These are phyloP conservation scores for Planiliza haematocheilus DNA, from an alignment of 2,113 vertebrate species.

Conservation along the genomic window DNA sequence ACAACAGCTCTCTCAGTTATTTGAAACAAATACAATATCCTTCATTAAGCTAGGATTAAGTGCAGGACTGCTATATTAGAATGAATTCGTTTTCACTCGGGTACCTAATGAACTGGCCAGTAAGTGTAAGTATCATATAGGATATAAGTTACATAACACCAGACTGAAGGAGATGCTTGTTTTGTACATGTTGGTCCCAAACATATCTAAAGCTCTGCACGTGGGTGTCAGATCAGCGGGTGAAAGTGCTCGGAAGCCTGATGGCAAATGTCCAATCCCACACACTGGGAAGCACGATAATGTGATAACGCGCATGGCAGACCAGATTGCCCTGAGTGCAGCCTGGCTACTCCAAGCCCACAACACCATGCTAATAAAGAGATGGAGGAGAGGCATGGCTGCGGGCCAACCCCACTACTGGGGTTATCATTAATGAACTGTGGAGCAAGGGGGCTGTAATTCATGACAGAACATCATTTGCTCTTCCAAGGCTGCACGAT, in stretches of 20 bases:
- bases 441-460: constrained; percentile 23
- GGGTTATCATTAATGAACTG: constrained; percentile 56
- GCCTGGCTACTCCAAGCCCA: constrained; percentile 30
- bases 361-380: constrained; percentile 43
- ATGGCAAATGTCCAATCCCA: constrained; percentile 62
- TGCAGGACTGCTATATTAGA: too few relatives aligned
- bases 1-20: too few relatives aligned
- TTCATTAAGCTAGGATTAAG: too few relatives aligned
- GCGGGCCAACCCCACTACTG: constrained; percentile 37
- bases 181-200: neutral
- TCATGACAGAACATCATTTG: constrained; percentile 20
- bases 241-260: constrained; percentile 49
- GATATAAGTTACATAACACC: neutral
- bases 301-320: constrained; percentile 64
- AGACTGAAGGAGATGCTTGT: neutral
- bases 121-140: too few relatives aligned
- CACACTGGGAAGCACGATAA: constrained; percentile 71
- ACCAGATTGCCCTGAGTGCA: constrained; percentile 34
- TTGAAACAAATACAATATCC: too few relatives aligned
- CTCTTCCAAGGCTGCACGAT: constrained; percentile 23
- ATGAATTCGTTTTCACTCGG: too few relatives aligned
- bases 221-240: constrained; percentile 42
- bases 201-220: constrained; percentile 8
- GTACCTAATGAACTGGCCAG: too few relatives aligned
- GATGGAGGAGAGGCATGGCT: constrained; percentile 45